Conservation (phyloP, 2,888 invertebrate species). For the Apamea epomidion region DNA sequence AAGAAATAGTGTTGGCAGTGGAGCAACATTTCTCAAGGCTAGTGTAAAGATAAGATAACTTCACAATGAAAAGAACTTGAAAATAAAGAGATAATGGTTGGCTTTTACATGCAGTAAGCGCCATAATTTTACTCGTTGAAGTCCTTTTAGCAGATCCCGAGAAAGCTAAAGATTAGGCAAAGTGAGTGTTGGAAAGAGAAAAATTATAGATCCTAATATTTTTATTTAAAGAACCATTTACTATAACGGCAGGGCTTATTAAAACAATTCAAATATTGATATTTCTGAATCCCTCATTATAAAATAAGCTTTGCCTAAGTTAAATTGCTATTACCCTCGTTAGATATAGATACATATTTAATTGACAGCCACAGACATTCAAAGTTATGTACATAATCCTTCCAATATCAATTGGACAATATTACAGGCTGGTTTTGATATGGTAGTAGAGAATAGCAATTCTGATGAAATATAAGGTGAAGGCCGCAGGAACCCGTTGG, state of each 20-base stretch:
- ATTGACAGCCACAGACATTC: conserved; percentile 3
- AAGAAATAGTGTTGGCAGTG: conserved; percentile 64
- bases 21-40: conserved; percentile 30
- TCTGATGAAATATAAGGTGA: too few species aligned
- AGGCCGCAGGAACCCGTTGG: too few species aligned
- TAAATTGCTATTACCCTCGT: conserved; percentile 30
- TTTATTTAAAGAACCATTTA: not conserved
- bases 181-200: not conserved
- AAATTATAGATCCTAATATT: conserved; percentile 7
- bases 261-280: conserved; percentile 16
- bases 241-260: not conserved
- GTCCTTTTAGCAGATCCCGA: not conserved
- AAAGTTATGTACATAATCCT: not conserved
- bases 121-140: conserved; percentile 8
- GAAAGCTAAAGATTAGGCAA: not conserved
- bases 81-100: conserved; percentile 27
- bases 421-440: not conserved
- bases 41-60: conserved; percentile 32
- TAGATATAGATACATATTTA: conserved; percentile 42
- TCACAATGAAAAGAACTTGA: conserved; percentile 41
- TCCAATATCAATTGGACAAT: not conserved
- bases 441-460: not conserved
- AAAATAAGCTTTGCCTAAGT: conserved; percentile 5
- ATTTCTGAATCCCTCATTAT: conserved; percentile 23
- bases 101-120: conserved; percentile 11